A percentile compares a stretch with the other conserved stretches of the same genome.
phyloP scores from a whole-genome alignment of 1,140 invertebrate genomes.

The Heliconius nattereri region DNA sequence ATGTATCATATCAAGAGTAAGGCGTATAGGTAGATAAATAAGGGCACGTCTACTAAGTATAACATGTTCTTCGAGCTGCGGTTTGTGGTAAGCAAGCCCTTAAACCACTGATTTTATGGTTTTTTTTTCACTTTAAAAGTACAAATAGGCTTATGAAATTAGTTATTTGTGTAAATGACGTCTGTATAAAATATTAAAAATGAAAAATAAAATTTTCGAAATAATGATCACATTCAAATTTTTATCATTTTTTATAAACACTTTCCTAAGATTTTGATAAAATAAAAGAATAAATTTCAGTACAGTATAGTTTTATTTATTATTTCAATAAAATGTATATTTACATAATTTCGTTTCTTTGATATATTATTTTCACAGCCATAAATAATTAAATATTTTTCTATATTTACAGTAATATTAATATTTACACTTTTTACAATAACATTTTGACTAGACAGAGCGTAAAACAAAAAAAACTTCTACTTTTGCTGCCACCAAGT shows the following conservation, averaged over 20 bases:
- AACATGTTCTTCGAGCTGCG: slow-evolving; percentile 22
- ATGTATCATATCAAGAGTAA: slow-evolving; percentile 28
- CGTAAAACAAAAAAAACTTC: slow-evolving; percentile 32
- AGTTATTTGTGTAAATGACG: not conserved
- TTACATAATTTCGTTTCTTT: slow-evolving; percentile 9
- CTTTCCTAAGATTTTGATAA: not conserved
- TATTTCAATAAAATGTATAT: not conserved
- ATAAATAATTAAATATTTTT: slow-evolving; percentile 21
- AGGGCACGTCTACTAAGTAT: slow-evolving; percentile 26
- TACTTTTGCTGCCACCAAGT: slow-evolving; percentile 87
- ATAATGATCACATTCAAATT: not conserved
- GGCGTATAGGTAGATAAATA: slow-evolving; percentile 22
- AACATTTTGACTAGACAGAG: slow-evolving; percentile 29
- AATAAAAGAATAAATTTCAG: slow-evolving; percentile 9
- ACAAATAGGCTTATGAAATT: not conserved
- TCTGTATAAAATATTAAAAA: not conserved
- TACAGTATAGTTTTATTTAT: not conserved
- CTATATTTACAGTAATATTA: slow-evolving; percentile 14
- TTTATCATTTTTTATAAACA: not conserved
- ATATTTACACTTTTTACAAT: slow-evolving; percentile 14
- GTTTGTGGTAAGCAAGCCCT: slow-evolving; percentile 28
- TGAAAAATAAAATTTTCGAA: not conserved
- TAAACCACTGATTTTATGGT: not conserved
- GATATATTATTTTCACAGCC: slow-evolving; percentile 47
- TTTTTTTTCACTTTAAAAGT: not conserved